phyloP scores from a whole-genome alignment of 2,888 invertebrate species.

The Dorcus parallelipipedus region DNA sequence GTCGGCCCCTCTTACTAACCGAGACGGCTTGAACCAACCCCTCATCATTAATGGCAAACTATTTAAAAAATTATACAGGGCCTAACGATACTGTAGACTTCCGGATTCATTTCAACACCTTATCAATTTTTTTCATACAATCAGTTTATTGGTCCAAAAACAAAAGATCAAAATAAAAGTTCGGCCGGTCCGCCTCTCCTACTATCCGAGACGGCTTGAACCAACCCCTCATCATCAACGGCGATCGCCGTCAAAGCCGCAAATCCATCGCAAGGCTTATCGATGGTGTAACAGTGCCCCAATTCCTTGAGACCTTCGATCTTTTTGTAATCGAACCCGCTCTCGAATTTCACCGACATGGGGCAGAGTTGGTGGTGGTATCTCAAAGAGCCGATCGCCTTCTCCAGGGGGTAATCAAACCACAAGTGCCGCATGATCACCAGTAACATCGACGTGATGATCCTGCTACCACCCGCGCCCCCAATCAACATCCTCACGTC shows the following conservation, averaged over 20 bases:
- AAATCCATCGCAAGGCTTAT: constrained; percentile 57
- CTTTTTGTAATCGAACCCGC: constrained; percentile 50
- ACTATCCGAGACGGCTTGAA: constrained; percentile 40
- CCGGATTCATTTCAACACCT: no score
- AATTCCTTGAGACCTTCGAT: constrained; percentile 49
- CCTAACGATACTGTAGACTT: no score
- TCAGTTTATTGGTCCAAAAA: neutral
- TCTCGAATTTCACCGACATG: constrained; percentile 53
- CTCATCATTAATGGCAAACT: constrained; percentile 48
- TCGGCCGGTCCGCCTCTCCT: constrained; percentile 51
- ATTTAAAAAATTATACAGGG: no score
- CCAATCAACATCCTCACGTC: constrained; percentile 67
- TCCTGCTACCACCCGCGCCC: constrained; percentile 88
- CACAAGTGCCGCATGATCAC: constrained; percentile 56
- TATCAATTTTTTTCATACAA: neutral
- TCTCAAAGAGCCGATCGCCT: constrained; percentile 54
- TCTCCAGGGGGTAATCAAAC: constrained; percentile 53
- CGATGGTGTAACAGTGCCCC: constrained; percentile 53
- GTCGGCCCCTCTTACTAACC: constrained; percentile 50
- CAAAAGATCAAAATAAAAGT: neutral
- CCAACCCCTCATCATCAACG: constrained; percentile 45
- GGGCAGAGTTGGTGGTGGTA: constrained; percentile 65
- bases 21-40: constrained; percentile 22
- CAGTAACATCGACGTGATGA: constrained; percentile 76
- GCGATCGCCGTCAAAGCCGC: constrained; percentile 60